Base-by-base conservation (phyloP, 37 sponge, comb jelly and placozoan species). In the Cladorhizidae sp. region DNA sequence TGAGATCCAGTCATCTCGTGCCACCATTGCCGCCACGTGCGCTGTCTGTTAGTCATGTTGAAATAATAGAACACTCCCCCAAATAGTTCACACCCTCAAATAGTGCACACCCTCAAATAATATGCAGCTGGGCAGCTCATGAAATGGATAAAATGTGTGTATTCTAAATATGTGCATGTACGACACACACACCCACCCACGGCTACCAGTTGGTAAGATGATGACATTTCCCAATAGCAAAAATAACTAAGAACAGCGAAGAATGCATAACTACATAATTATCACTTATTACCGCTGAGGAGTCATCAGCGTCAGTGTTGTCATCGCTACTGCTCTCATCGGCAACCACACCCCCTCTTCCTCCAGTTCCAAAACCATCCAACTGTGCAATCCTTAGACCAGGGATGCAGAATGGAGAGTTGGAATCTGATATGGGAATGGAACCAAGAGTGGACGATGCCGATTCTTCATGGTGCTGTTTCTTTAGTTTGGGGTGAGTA, bases 261-360 rank as follows among this genome's bases (percentile, higher is more conserved):
- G 3, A 15, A 32, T 2, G 3, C 5, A 32, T 32, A 32, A 28
- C 67, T 67, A 71, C 25, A 42, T 7, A 23, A 69, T 9, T 38
- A 14, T 9, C 70, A 37, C 40, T 28, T 37, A 56, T 57, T 26
- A 52, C 80, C 57, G 67, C 82, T 70, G 87, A 75, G 50, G 54
- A 55, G 61, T 87, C 90, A 35, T 86, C 71, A 8, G 29, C 73
- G 1, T 92, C 93, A 40, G 85, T 80, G 23, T 92, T 88, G 32
- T 87, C 88, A 40, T 85, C 85, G 58, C 89, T 88, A 62, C 89
- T 88, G 51, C 85, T 85, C 18, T 43, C 90, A 0, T 57, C 89
- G 1, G 61, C 70, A 0, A 32, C 52, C n/a, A 17, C 40, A 36
- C 76, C 69, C 50, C 64, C 45, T 65, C 56, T 64, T 74, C 57